phyloP scores from a whole-genome alignment of 1,140 invertebrate genomes.

The Panagrolaimus sp. region DNA sequence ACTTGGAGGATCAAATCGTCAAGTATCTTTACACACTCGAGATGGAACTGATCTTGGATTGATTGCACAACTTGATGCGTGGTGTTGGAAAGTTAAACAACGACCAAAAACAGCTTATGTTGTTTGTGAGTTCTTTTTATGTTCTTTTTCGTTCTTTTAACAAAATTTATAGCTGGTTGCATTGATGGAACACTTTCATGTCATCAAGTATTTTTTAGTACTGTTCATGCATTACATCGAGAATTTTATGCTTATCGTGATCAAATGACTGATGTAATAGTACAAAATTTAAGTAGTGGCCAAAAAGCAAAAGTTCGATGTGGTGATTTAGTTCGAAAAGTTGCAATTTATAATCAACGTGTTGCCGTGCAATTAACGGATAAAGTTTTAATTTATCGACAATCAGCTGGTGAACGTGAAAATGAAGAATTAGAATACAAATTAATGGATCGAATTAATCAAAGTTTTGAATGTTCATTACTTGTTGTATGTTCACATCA shows the following conservation, averaged over 20 bases:
- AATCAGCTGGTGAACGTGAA: conserved; percentile 68
- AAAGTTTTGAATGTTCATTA: conserved; percentile 83
- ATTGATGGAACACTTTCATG: conserved; percentile 89
- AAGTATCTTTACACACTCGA: conserved; percentile 71
- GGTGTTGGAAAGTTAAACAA: conserved; percentile 75
- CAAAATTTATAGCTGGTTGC: conserved; percentile 70
- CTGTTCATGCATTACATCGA: conserved; percentile 86
- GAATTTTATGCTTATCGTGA: conserved; percentile 88
- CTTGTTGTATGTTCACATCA: conserved; percentile 63
- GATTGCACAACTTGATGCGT: conserved; percentile 71
- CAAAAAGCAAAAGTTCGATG: conserved; percentile 91
- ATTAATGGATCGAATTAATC: conserved; percentile 82
- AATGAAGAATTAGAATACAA: conserved; percentile 76
- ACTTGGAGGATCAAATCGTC: conserved; percentile 76
- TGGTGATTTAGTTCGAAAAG: conserved; percentile 86
- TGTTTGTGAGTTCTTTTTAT: conserved; percentile 21
- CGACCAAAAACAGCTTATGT: conserved; percentile 8
- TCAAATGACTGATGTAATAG: conserved; percentile 97
- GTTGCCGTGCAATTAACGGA: conserved; percentile 88
- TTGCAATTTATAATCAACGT: conserved; percentile 88
- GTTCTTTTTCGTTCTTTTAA: not conserved
- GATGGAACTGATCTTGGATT: conserved; percentile 73
- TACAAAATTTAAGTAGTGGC: conserved; percentile 88
- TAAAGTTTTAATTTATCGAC: conserved; percentile 86
- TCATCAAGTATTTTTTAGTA: conserved; percentile 83